Conservation (phyloP, 2,888 invertebrate species). For the Marronus borbonicus region DNA sequence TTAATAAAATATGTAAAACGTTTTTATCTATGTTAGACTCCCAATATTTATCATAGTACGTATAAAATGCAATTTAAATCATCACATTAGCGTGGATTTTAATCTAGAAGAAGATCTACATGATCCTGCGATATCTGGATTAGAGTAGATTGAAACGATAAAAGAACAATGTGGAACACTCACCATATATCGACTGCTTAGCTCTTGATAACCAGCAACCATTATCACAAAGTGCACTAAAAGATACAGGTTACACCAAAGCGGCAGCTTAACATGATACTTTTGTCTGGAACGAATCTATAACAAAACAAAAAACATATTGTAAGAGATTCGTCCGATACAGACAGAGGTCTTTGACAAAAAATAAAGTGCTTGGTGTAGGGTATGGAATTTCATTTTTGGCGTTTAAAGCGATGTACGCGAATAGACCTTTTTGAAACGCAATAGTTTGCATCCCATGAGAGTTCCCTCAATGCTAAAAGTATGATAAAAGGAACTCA, state of each 20-base stretch:
- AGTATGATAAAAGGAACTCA: too few species aligned
- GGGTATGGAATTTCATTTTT: conserved; percentile 1
- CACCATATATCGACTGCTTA: conserved; percentile 77
- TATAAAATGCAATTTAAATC: too few species aligned
- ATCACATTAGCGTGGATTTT: too few species aligned
- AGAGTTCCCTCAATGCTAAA: neutral
- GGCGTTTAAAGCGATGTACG: neutral
- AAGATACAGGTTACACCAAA: conserved; percentile 80
- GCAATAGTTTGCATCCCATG: neutral
- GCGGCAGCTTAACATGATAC: conserved; percentile 78
- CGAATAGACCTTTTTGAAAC: neutral
- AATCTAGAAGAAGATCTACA: too few species aligned
- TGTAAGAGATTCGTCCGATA: neutral
- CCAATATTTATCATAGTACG: too few species aligned
- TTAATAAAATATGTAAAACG: too few species aligned
- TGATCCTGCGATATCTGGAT: too few species aligned
- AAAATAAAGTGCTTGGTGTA: neutral
- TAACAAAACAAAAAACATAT: conserved; percentile 52
- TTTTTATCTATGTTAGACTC: too few species aligned
- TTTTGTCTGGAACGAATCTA: conserved; percentile 79
- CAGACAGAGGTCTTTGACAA: neutral
- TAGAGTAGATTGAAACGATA: neutral
- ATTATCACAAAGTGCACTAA: conserved; percentile 79
- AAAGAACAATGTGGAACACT: conserved; percentile 59
- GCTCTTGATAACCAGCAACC: conserved; percentile 78